Percentiles rank a stretch among this genome's conserved stretches.
These are phyloP conservation scores for Drosophila lutescens DNA, from an alignment of 2,888 invertebrate genomes.

Conservation along the genomic window DNA sequence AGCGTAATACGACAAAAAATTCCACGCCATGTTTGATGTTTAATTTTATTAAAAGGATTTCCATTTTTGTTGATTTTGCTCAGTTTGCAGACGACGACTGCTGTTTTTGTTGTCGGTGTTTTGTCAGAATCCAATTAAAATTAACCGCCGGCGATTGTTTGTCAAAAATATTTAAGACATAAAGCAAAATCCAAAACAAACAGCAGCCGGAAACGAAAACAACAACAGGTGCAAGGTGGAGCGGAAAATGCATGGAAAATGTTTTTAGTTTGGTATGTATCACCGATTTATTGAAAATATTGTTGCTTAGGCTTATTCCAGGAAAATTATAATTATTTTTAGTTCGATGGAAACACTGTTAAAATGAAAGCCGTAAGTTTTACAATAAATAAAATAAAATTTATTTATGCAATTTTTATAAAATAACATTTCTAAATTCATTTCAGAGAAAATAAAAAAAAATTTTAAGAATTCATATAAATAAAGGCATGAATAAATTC, in stretches of 20 bases:
- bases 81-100: conserved; percentile 15
- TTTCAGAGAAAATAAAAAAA: no score
- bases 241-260: conserved; percentile 12
- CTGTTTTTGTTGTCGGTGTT: conserved; percentile 43
- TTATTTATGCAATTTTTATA: no score
- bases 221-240: conserved; percentile 29
- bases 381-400: no score
- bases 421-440: no score
- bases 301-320: background rate
- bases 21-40: conserved; percentile 79
- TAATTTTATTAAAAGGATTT: conserved; percentile 81
- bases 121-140: conserved; percentile 82
- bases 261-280: background rate
- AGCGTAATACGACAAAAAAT: conserved; percentile 79
- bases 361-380: no score
- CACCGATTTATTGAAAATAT: background rate
- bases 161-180: conserved; percentile 69
- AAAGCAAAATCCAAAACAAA: conserved; percentile 48
- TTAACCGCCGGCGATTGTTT: conserved; percentile 79
- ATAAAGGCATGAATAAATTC: no score
- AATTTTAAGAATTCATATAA: no score
- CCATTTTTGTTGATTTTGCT: conserved; percentile 33
- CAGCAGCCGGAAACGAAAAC: conserved; percentile 20
- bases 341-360: no score
- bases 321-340: background rate